Percentiles rank a stretch among this genome's conserved stretches.
Evolutionary conservation across 2,888 invertebrate genomes (phyloP).

Genomic region (Chesias legatella): DNA sequence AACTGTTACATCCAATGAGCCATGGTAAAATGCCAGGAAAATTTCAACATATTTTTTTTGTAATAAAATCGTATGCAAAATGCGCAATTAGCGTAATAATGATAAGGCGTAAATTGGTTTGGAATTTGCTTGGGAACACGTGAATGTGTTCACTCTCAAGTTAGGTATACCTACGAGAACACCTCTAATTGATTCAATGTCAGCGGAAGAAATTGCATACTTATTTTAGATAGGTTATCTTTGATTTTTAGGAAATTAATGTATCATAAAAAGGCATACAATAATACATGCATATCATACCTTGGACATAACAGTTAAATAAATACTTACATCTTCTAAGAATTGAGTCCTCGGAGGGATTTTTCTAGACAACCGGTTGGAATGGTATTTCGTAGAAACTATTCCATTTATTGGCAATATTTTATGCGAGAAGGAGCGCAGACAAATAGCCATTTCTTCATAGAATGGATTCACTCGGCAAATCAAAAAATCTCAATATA

Average conservation of each 20-base stretch:
- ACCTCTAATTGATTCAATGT: constrained; percentile 54
- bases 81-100: background rate
- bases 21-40: constrained; percentile 11
- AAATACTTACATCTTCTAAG: constrained; percentile 75
- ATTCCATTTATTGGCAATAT: constrained; percentile 76
- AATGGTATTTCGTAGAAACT: constrained; percentile 75
- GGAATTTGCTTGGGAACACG: constrained; percentile 32
- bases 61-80: constrained; percentile 21
- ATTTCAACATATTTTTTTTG: background rate
- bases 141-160: constrained; percentile 36
- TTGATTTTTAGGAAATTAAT: no score
- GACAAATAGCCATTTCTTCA: constrained; percentile 78
- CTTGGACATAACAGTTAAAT: background rate
- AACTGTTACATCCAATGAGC: constrained; percentile 14
- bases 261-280: no score
- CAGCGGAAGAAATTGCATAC: constrained; percentile 40
- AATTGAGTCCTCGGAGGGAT: constrained; percentile 69
- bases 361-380: constrained; percentile 74
- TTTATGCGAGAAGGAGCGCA: constrained; percentile 79
- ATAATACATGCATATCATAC: no score
- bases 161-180: no score
- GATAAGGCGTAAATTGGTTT: constrained; percentile 15
- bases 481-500: constrained; percentile 37
- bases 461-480: constrained; percentile 36
- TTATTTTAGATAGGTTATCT: no score